phyloP scores from a whole-genome alignment of 2,113 vertebrate genomes.

The Cryptotis parvus region DNA sequence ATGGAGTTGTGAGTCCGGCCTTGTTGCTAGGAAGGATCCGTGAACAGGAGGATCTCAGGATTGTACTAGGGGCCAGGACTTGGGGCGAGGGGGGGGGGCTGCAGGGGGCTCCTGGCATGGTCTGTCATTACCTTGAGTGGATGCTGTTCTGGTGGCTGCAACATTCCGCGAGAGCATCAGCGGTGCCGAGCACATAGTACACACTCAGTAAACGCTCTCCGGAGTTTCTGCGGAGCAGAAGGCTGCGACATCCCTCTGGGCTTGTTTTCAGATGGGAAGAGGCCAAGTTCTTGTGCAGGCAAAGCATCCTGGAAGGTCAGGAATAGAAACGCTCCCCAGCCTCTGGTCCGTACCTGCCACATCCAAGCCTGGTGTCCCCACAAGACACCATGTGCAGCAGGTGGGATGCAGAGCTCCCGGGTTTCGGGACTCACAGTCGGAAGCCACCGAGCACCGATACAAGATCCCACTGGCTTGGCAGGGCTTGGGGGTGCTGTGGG shows the following conservation, averaged over 20 bases:
- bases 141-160: background rate
- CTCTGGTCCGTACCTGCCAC: background rate
- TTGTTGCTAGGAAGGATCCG: background rate
- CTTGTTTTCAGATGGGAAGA: background rate
- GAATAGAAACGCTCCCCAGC: background rate
- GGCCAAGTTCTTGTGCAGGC: no score
- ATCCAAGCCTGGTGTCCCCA: background rate
- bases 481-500: background rate
- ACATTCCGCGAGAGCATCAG: background rate
- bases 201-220: background rate
- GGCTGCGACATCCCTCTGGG: no score
- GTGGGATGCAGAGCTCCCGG: fast-evolving
- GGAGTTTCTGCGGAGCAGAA: background rate
- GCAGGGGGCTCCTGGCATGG: no score
- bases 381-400: background rate
- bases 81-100: no score
- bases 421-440: background rate
- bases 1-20: background rate
- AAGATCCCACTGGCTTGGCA: no score
- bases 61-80: background rate
- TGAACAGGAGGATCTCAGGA: background rate
- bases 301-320: background rate
- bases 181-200: background rate
- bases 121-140: fast-evolving
- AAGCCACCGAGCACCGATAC: fast-evolving